A percentile compares a stretch with the other conserved stretches of the same genome.
These are phyloP conservation scores for Dicyrtomina minuta DNA, from an alignment of 2,888 invertebrate species.

Conservation along the genomic window DNA sequence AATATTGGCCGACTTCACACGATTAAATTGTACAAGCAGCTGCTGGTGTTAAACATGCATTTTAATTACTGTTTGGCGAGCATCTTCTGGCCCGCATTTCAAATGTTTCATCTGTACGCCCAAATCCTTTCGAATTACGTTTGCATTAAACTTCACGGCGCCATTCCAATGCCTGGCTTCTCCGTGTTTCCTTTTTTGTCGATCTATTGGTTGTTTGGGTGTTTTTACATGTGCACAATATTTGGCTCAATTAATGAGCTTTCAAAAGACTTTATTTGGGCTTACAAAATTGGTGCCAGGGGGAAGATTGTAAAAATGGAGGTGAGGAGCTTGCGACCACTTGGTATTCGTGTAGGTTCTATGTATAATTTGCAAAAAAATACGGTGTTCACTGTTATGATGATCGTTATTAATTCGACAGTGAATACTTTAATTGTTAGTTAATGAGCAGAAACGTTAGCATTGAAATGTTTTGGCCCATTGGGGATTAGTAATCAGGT, in stretches of 20 bases:
- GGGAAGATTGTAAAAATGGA: not conserved
- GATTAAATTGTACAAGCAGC: not conserved
- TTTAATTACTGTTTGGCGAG: not conserved
- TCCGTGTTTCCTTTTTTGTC: not conserved
- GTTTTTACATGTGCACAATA: not conserved
- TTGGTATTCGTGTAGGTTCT: conserved; percentile 1
- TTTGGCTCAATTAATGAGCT: not conserved
- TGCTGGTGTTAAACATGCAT: not conserved
- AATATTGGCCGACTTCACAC: no score
- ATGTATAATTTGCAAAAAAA: not conserved
- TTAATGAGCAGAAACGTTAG: no score
- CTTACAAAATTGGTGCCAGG: not conserved
- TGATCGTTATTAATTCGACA: not conserved
- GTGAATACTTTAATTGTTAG: not conserved
- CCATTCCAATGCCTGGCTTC: not conserved
- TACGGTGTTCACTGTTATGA: not conserved
- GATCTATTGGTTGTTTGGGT: not conserved
- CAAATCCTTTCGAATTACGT: not conserved
- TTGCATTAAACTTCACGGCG: not conserved
- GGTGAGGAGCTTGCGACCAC: not conserved
- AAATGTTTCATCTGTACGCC: not conserved
- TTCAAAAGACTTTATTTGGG: not conserved
- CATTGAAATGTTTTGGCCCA: no score
- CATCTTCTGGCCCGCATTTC: not conserved
- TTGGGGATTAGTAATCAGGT: no score